Base-by-base conservation (phyloP, 2,797 vertebrate genomes). In the Vireo griseus region DNA sequence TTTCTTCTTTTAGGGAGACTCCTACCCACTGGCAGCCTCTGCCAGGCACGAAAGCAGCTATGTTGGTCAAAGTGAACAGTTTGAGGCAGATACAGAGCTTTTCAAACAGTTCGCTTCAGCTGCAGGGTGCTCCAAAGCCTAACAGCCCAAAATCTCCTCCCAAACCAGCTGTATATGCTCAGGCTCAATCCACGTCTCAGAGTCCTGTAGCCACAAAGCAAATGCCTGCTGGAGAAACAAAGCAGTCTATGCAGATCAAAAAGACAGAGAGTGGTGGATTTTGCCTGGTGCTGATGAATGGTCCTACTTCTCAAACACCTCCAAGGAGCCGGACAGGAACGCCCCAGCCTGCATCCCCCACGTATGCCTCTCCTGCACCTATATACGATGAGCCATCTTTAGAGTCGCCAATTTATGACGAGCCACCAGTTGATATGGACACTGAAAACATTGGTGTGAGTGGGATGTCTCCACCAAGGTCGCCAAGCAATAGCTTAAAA, bases 1-100 rank as follows among this genome's bases (percentile, higher is more conserved):
- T 93, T 82, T 93, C 42, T 95, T 86, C 37, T 47, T 96, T 71
- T 91, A 99, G 98, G 92, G 98, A 98, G 74, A 85, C 95, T 45
- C 95, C 98, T 91, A 98, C 98, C 88, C 98, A 98, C 93, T 99
- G 98, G 99, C 98, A 99, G 96, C 98, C 99, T 55, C 67, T 97
- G 42, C 98, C 98, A 31, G 98, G 98, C 65, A 99, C 98, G 0
- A 99, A 99, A 97, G 98, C 99, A 55, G 97, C 98, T 82, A 99
- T 99, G 98, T 93, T 99, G 97, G 98, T 99, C 87, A 99, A 99
- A 96, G 98, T 99, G 86, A 98, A 98, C 96, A 99, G 98, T 94
- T 88, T 98, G 95, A 98, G 96, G 94, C 85, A 95, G 81, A 59
- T 97, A 50, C 96, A 98, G 95, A 91, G 95, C 90, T 86, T 97